Percentiles rank a stretch among this genome's conserved stretches.
These are phyloP conservation scores for Polyodon spathula DNA, from an alignment of 2,113 vertebrate species.

Conservation along the genomic window DNA sequence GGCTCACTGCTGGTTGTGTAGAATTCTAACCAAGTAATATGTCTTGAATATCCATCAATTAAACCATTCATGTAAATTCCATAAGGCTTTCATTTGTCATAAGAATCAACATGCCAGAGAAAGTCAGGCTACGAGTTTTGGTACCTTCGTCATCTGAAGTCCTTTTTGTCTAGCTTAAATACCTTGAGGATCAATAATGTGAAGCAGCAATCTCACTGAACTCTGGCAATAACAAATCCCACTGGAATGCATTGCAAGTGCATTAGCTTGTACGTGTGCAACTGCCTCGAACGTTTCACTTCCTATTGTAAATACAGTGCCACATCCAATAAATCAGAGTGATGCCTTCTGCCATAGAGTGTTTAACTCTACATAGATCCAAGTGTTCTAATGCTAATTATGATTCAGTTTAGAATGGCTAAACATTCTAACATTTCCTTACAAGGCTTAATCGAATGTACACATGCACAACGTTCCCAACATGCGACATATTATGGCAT, in stretches of 20 bases:
- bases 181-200: neutral
- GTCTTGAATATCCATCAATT: constrained; percentile 6
- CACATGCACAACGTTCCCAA: no score
- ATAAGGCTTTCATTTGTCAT: constrained; percentile 16
- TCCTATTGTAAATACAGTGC: neutral
- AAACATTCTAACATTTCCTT: no score
- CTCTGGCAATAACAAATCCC: neutral
- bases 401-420: neutral
- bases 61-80: constrained; percentile 13
- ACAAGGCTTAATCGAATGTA: no score
- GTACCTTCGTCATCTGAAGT: neutral
- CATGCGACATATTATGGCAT: no score
- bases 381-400: neutral
- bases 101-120: constrained; percentile 18
- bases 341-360: neutral
- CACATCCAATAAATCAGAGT: neutral
- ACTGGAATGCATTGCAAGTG: neutral
- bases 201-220: neutral
- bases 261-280: neutral
- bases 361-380: neutral
- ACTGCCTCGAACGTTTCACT: neutral
- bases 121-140: constrained; percentile 10
- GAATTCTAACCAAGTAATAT: constrained; percentile 10
- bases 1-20: constrained; percentile 15
- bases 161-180: neutral